These are phyloP conservation scores for Brachyptera risi DNA, from an alignment of 2,888 invertebrate genomes.

Conservation along the genomic window DNA sequence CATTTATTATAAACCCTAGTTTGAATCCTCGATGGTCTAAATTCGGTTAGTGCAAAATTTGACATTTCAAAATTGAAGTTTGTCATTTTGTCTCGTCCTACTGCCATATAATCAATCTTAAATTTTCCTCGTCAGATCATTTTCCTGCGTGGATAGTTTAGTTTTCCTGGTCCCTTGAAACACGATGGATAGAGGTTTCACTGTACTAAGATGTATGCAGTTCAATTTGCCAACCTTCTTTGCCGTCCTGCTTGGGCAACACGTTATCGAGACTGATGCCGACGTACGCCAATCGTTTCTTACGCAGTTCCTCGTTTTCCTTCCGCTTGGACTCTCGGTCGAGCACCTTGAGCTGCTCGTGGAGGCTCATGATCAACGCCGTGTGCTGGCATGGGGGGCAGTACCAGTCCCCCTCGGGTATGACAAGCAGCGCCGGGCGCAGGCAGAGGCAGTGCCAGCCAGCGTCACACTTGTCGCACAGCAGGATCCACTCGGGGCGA, in stretches of 20 bases:
- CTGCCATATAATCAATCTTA: too few species aligned
- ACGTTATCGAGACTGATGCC: constrained; percentile 72
- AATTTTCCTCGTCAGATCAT: too few species aligned
- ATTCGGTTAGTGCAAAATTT: too few species aligned
- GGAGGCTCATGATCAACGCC: constrained; percentile 65
- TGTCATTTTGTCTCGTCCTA: too few species aligned
- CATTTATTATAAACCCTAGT: too few species aligned
- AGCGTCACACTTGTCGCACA: constrained; percentile 92
- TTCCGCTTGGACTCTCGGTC: constrained; percentile 67
- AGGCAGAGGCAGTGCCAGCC: constrained; percentile 98
- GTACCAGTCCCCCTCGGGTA: constrained; percentile 97
- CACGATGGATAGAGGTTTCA: too few species aligned
- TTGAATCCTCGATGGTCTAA: too few species aligned
- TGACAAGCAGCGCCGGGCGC: constrained; percentile 83
- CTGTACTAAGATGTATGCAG: too few species aligned
- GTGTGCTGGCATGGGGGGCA: constrained; percentile 96
- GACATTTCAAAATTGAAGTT: too few species aligned
- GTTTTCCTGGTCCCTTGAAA: too few species aligned
- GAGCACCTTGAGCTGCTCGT: constrained; percentile 68
- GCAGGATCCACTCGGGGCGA: constrained; percentile 94
- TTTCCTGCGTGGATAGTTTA: too few species aligned
- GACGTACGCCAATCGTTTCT: constrained; percentile 68
- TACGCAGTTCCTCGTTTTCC: constrained; percentile 61
- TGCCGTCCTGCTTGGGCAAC: constrained; percentile 46
- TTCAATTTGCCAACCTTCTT: constrained; percentile 32